Evolutionary conservation across 2,113 vertebrate genomes (phyloP).

Genomic region (Promerops cafer): DNA sequence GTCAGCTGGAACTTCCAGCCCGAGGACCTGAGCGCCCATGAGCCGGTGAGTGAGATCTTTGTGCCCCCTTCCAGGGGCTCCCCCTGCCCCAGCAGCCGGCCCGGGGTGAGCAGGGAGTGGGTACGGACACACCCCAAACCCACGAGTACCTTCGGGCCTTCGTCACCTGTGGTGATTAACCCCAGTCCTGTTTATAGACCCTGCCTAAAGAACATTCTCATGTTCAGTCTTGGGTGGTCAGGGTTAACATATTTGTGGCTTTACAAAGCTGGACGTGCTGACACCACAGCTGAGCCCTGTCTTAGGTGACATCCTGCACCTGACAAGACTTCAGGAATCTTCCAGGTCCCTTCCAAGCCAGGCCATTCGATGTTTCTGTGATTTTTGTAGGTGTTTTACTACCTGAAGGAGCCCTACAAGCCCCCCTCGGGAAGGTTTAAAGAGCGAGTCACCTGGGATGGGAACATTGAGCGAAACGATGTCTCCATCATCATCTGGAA

Average conservation of each 20-base stretch:
- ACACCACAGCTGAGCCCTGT: background rate
- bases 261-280: background rate
- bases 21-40: conserved; percentile 68
- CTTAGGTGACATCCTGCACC: background rate
- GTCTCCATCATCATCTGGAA: conserved; percentile 82
- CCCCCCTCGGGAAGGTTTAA: conserved; percentile 74
- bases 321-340: background rate
- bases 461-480: conserved; percentile 76
- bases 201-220: background rate
- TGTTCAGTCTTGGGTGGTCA: background rate
- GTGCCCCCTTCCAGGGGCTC: background rate
- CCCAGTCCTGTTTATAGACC: background rate
- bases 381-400: conserved; percentile 81
- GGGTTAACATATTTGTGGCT: background rate
- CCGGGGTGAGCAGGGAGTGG: rapidly evolving
- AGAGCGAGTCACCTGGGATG: conserved; percentile 80
- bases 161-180: rapidly evolving
- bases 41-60: conserved; percentile 75
- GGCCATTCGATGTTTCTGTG: background rate
- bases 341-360: background rate
- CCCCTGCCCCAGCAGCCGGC: background rate
- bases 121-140: background rate
- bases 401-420: conserved; percentile 70
- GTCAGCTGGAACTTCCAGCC: conserved; percentile 90
- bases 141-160: background rate